Conservation (phyloP, 2,888 invertebrate species). For the Carcina quercana region DNA sequence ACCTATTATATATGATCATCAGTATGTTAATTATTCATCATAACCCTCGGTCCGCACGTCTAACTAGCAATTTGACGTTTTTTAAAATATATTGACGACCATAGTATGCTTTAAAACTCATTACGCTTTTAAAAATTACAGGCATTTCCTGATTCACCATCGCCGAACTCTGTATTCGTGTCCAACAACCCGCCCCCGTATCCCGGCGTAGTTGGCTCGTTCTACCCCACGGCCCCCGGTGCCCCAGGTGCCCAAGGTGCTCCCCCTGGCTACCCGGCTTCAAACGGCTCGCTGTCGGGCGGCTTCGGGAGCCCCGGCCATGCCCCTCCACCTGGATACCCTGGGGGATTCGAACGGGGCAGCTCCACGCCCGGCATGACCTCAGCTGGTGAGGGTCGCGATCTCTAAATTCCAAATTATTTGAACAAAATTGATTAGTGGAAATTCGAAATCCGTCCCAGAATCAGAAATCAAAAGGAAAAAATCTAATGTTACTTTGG, state of each 20-base stretch:
- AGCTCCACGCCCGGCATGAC: conserved; percentile 39
- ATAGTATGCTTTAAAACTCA: no score
- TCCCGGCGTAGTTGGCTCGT: conserved; percentile 81
- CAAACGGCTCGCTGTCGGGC: conserved; percentile 23
- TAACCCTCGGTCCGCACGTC: no score
- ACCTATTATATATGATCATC: no score
- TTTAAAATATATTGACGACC: no score
- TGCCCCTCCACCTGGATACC: conserved; percentile 20
- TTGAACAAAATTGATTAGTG: no score
- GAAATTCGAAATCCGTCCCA: no score
- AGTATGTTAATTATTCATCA: no score
- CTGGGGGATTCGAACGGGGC: conserved; percentile 25
- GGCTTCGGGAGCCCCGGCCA: conserved; percentile 17
- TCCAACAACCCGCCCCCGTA: conserved; percentile 95
- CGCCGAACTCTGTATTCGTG: conserved; percentile 90
- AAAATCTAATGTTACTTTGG: no score
- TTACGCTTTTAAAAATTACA: no score
- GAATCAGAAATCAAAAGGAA: no score
- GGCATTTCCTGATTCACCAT: conserved; percentile 80
- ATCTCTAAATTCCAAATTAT: conserved; percentile 12
- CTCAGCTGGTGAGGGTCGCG: conserved; percentile 41
- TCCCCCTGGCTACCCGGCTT: conserved; percentile 38
- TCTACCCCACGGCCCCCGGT: conserved; percentile 37
- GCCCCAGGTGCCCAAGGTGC: conserved; percentile 25
- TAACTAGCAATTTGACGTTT: no score